Conservation (phyloP, 2,888 invertebrate species). For the Andrena bucephala region DNA sequence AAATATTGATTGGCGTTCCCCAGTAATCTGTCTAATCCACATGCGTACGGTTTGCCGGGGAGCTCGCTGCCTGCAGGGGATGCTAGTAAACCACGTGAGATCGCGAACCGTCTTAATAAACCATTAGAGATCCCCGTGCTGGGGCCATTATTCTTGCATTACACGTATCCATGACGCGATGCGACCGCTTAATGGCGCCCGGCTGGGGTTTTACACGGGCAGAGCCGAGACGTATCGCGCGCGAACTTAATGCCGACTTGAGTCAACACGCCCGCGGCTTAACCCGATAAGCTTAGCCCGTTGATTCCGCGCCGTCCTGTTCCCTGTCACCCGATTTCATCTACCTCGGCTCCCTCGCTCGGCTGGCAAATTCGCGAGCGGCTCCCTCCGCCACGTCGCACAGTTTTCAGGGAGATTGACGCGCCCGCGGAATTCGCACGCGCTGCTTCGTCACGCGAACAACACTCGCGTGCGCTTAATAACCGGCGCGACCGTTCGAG, state of each 20-base stretch:
- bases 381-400: no score
- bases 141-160: slow-evolving; percentile 38
- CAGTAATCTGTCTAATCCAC: no score
- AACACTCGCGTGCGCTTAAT: slow-evolving; percentile 57
- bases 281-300: slow-evolving; percentile 52
- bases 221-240: slow-evolving; percentile 41
- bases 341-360: slow-evolving; percentile 5
- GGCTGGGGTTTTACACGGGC: slow-evolving; percentile 35
- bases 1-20: no score
- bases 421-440: no score
- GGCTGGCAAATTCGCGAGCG: neutral
- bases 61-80: no score
- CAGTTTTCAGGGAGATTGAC: no score
- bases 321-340: slow-evolving; percentile 42
- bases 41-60: no score
- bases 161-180: slow-evolving; percentile 34
- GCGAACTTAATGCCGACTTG: slow-evolving; percentile 59
- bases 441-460: neutral
- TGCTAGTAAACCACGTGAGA: neutral
- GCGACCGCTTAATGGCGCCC: slow-evolving; percentile 31
- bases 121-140: slow-evolving; percentile 22
- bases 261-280: slow-evolving; percentile 53
- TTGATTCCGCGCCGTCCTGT: slow-evolving; percentile 36
- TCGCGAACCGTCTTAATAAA: slow-evolving; percentile 30
- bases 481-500: slow-evolving; percentile 17